phyloP scores from a whole-genome alignment of 2,797 vertebrate species.

The Lophius americanus region DNA sequence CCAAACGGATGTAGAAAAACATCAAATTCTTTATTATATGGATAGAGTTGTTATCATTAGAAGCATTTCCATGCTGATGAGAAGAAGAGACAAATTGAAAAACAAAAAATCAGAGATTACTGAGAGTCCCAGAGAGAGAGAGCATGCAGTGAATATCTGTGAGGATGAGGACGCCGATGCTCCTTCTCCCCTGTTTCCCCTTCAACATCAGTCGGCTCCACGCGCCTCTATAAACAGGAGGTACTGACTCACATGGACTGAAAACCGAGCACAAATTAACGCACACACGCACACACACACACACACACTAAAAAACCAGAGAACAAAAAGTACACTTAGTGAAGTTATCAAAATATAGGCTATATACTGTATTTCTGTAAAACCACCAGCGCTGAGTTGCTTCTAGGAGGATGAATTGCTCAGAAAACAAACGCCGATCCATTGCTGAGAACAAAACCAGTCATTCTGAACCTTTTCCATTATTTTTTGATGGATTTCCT shows the following conservation, averaged over 20 bases:
- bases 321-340: slow-evolving; percentile 79
- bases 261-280: slow-evolving; percentile 32
- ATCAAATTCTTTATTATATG: slow-evolving; percentile 83
- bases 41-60: slow-evolving; percentile 66
- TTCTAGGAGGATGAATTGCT: slow-evolving; percentile 30
- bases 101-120: slow-evolving; percentile 51
- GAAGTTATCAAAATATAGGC: slow-evolving; percentile 82
- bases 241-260: slow-evolving; percentile 33
- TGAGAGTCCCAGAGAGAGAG: slow-evolving; percentile 48
- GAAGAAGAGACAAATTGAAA: slow-evolving; percentile 68
- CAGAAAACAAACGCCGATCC: slow-evolving; percentile 27
- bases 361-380: slow-evolving; percentile 58
- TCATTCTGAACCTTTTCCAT: slow-evolving; percentile 2
- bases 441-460: slow-evolving; percentile 21
- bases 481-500: not conserved
- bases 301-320: slow-evolving; percentile 58
- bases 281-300: slow-evolving; percentile 59
- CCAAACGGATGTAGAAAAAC: slow-evolving; percentile 65
- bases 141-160: slow-evolving; percentile 79
- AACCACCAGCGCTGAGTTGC: slow-evolving; percentile 52
- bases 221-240: slow-evolving; percentile 28
- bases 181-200: slow-evolving; percentile 52
- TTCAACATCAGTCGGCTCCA: slow-evolving; percentile 27
- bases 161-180: slow-evolving; percentile 49
- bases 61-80: slow-evolving; percentile 81